Evolutionary conservation across 2,797 vertebrate genomes (phyloP), one percentile per base, ranked within the genome.

Genomic region (Tiaroga cobitis): DNA sequence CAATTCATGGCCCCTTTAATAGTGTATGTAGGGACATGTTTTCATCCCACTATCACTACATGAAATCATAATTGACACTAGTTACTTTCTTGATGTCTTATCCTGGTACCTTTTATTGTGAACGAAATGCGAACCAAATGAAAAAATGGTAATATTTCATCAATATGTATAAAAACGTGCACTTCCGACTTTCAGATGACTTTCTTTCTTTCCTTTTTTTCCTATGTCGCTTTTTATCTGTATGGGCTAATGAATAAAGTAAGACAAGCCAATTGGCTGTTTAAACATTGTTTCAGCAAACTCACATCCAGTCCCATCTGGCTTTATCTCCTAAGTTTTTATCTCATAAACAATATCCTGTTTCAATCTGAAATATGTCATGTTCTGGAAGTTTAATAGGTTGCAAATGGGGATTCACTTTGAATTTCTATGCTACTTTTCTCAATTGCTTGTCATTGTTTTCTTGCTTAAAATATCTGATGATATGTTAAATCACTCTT

Each of bases 391-490:
- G 15, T 39, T 26, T 11, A 61, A 61, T 39, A 6, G 54, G 24
- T 78, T 39, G 34, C 16, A 0, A 61, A 39, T 59, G 15, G 34
- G 24, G n/a, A 18, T 26, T 61, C 24, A 61, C 54, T 26, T 77
- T 18, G 49, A 1, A 51, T 51, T 51, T 74, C 5, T 32, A 21
- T 21, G 32, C 37, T 37, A 56, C 49, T n/a, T 74, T 49, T 63
- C 59, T 29, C 7, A 15, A 26, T 61, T n/a, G 2, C 13, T 29
- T n/a, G 21, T 78, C 8, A 26, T 78, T 26, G 26, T 61, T 78
- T 77, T 77, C 34, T 39, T 77, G 54, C 32, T 77, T 26, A 16
- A 77, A 34, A 77, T 77, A 41, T 77, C 34, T 24, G n/a, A 32
- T 76, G 24, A 39, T 32, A 75, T 77, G 39, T 39, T 5, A 43